Percentiles rank a stretch among this genome's conserved stretches.
Conservation (phyloP, 2,888 invertebrate genomes). For the Abscondita cerata region DNA sequence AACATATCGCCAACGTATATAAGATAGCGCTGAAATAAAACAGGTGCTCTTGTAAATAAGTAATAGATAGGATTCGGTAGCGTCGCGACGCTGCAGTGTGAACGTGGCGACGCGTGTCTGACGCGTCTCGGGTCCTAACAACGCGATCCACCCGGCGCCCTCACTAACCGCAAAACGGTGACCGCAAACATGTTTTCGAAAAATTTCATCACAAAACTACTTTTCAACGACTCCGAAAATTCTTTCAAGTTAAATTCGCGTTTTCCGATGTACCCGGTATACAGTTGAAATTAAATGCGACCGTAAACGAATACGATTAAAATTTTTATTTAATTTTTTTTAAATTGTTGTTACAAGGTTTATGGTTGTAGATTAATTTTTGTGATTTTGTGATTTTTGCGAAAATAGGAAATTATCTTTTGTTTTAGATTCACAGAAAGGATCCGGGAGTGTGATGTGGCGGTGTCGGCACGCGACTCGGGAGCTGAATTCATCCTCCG, state of each 20-base stretch:
- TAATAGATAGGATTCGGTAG: conserved; percentile 53
- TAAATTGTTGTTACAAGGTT: too few species aligned
- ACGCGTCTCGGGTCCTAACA: conserved; percentile 60
- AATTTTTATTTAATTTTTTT: too few species aligned
- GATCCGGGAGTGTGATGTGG: conserved; percentile 58
- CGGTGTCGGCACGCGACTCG: conserved; percentile 61
- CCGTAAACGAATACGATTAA: too few species aligned
- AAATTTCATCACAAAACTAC: too few species aligned
- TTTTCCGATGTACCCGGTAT: too few species aligned
- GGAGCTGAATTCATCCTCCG: conserved; percentile 51
- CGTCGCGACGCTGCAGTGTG: conserved; percentile 49
- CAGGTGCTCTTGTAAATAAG: conserved; percentile 50
- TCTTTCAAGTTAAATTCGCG: too few species aligned
- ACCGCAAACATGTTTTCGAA: conserved; percentile 47
- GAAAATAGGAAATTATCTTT: conserved; percentile 12
- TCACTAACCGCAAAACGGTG: conserved; percentile 49
- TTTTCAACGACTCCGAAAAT: too few species aligned
- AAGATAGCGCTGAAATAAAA: too few species aligned
- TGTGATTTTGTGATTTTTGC: too few species aligned
- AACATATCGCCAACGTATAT: conserved; percentile 51
- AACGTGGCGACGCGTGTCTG: conserved; percentile 59
- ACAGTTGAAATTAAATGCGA: too few species aligned
- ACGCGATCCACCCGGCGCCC: conserved; percentile 50
- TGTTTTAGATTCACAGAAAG: conserved; percentile 47
- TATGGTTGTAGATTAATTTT: too few species aligned